Evolutionary conservation across 2,797 vertebrate genomes (phyloP).

Genomic region (Urophycis tenuis): DNA sequence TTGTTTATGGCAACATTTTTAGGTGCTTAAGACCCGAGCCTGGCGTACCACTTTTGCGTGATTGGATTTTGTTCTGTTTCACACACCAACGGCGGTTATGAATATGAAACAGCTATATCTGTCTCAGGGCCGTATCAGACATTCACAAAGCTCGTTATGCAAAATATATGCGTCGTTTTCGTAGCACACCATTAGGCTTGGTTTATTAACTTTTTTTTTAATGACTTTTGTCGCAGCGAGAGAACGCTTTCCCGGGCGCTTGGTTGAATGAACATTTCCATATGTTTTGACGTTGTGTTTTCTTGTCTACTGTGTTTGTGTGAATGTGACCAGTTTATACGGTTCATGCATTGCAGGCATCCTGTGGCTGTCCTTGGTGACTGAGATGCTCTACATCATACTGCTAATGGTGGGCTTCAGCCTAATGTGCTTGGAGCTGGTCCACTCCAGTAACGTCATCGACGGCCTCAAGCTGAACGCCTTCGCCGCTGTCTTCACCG

Average conservation of each 20-base stretch:
- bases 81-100: background rate
- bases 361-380: slow-evolving; percentile 91
- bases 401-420: slow-evolving; percentile 91
- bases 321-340: background rate
- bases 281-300: background rate
- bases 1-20: background rate
- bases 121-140: background rate
- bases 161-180: background rate
- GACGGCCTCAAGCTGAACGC: slow-evolving; percentile 95
- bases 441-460: slow-evolving; percentile 88
- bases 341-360: slow-evolving; percentile 73
- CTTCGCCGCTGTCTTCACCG: slow-evolving; percentile 94
- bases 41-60: background rate
- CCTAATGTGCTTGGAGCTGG: slow-evolving; percentile 92
- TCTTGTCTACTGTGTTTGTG: background rate
- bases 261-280: background rate
- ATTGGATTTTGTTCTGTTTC: background rate
- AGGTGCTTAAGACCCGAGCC: background rate
- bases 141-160: background rate
- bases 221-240: background rate
- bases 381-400: slow-evolving; percentile 88
- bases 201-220: background rate
- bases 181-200: background rate
- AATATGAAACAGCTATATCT: background rate
- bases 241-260: background rate